Percentiles rank a stretch among this genome's conserved stretches.
Conservation (phyloP, 2,888 invertebrate species). For the Hyalella azteca region DNA sequence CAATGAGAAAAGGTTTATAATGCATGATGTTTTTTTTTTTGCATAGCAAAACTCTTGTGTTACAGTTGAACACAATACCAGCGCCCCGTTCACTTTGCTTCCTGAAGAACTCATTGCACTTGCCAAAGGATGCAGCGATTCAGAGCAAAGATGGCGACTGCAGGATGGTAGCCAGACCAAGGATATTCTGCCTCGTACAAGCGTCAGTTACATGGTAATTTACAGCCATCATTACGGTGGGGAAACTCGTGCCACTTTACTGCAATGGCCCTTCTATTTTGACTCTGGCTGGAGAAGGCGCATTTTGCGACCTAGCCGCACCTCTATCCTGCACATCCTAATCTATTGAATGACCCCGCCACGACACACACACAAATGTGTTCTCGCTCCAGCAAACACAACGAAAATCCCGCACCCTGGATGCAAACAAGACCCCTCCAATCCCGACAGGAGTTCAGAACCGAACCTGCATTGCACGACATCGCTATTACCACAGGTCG, state of each 20-base stretch:
- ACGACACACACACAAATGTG: no score
- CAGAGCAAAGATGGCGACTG: not conserved
- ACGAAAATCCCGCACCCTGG: no score
- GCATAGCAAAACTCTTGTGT: no score
- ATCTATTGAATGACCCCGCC: constrained; percentile 21
- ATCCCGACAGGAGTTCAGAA: no score
- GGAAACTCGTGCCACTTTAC: constrained; percentile 14
- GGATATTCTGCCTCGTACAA: not conserved
- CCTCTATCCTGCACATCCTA: constrained; percentile 3
- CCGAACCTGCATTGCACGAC: no score
- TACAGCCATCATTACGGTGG: constrained; percentile 13
- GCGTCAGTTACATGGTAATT: not conserved
- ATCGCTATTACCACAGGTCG: no score
- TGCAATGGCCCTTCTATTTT: constrained; percentile 31
- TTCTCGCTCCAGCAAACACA: no score
- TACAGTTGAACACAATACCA: no score
- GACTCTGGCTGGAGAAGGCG: constrained; percentile 1
- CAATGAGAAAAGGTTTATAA: no score
- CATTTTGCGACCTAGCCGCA: constrained; percentile 10
- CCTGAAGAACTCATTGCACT: not conserved
- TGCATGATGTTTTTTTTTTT: no score
- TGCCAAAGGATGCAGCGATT: not conserved
- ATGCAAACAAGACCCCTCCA: no score
- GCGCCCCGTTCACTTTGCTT: not conserved
- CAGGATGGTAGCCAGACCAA: not conserved